These are phyloP conservation scores for Xenus cinereus DNA, from an alignment of 2,113 vertebrate genomes.

Conservation along the genomic window DNA sequence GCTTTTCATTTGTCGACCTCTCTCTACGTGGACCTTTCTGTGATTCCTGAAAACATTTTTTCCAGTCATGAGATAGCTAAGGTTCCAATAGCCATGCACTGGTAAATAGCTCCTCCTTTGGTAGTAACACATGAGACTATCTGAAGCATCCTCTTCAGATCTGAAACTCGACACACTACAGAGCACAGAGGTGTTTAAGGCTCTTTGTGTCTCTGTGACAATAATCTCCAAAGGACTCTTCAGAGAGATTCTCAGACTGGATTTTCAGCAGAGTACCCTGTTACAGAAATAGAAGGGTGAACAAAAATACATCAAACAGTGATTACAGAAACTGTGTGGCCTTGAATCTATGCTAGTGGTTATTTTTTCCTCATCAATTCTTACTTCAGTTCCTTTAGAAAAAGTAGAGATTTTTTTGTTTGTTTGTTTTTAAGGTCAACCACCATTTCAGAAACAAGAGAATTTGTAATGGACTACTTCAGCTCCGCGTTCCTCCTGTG, in stretches of 20 bases:
- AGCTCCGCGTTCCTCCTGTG: not conserved
- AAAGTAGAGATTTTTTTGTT: not conserved
- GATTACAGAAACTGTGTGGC: not conserved
- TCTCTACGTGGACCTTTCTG: not conserved
- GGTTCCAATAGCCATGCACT: not conserved
- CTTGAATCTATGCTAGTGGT: not conserved
- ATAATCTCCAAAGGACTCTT: not conserved
- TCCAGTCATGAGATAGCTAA: not conserved
- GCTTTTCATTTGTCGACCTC: not conserved
- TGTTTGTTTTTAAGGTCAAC: not conserved
- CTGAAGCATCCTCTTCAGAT: not conserved
- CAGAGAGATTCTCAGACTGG: not conserved
- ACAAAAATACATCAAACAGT: not conserved
- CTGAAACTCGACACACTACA: not conserved
- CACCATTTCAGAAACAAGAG: not conserved
- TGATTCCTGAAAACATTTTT: not conserved
- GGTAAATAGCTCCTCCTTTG: not conserved
- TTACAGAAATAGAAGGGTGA: not conserved
- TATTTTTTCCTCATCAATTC: not conserved
- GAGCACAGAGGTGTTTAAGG: not conserved
- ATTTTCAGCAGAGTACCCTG: not conserved
- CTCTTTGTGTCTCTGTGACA: not conserved
- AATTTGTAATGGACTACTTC: not conserved
- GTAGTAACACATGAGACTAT: not conserved
- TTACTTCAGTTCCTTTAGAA: not conserved